These are phyloP conservation scores for Odobenus rosmarus DNA, from an alignment of 2,113 vertebrate genomes.

Conservation along the genomic window DNA sequence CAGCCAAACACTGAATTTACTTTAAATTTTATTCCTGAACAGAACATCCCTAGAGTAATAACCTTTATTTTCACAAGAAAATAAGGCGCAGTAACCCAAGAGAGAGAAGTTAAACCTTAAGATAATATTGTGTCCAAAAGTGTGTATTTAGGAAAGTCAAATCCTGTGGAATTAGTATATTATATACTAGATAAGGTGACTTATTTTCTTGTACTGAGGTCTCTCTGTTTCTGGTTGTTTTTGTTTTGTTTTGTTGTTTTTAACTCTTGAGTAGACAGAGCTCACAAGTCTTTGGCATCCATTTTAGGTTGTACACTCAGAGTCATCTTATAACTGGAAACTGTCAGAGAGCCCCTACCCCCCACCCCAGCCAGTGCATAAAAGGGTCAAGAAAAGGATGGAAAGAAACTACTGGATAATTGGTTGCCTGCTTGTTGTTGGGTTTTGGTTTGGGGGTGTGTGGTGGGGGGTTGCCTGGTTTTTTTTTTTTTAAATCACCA, in stretches of 20 bases:
- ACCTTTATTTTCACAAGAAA: slow-evolving; percentile 55
- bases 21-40: slow-evolving; percentile 18
- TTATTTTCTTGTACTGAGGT: slow-evolving; percentile 72
- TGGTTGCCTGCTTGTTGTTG: neutral
- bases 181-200: slow-evolving; percentile 69
- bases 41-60: slow-evolving; percentile 32
- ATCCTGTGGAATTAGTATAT: slow-evolving; percentile 80
- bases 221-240: slow-evolving; percentile 28
- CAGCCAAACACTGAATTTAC: slow-evolving; percentile 64
- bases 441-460: neutral
- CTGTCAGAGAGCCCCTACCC: slow-evolving; percentile 73
- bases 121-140: slow-evolving; percentile 68
- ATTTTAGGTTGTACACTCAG: slow-evolving; percentile 78
- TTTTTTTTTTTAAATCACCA: neutral
- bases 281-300: slow-evolving; percentile 90
- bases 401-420: slow-evolving; percentile 9
- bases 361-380: neutral
- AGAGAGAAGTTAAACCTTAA: slow-evolving; percentile 49
- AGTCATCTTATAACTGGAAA: slow-evolving; percentile 87
- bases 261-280: slow-evolving; percentile 70
- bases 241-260: slow-evolving; percentile 16
- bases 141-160: slow-evolving; percentile 67
- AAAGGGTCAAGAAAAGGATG: slow-evolving; percentile 40
- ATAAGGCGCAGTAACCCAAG: slow-evolving; percentile 35
- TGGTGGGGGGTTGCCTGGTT: neutral